Base-by-base conservation (phyloP, 2,797 vertebrate species). In the Taeniopygia guttata region DNA sequence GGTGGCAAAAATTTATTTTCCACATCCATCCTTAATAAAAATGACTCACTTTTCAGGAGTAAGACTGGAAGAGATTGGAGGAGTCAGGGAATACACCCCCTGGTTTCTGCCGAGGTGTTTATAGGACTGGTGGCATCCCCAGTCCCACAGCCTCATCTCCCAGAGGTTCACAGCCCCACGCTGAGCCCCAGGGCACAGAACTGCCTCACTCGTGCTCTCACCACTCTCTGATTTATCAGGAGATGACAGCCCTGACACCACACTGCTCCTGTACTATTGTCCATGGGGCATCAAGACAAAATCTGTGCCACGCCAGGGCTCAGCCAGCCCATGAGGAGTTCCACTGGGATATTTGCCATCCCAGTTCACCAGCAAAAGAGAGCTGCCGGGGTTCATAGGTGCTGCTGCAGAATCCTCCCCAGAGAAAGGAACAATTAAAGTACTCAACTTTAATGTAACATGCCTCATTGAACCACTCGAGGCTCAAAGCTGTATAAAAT, bases 251-350 rank as follows among this genome's bases (percentile, higher is more conserved):
- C 88, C 79, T 38, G 72, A 63, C 49, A 75, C 16, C 58, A 78
- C 62, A 5, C 17, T 6, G 10, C 62, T 40, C 70, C 36, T 40
- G 7, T 15, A 1, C 27, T 19, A 21, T 0, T 10, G 38, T 16
- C 34, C 42, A 10, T 0, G 0, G 62, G 77, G 38, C 1, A 81
- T 0, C 27, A 23, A 30, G 36, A 58, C 19, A 89, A 92, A 87
- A 78, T 42, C 48, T n/a, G 55, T 43, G 42, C 58, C 34, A 2
- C 0, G 0, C 16, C 0, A 0, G 26, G 40, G 79, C 70, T 79
- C 76, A 36, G 70, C 15, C 30, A n/a, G 36, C 43, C 75, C 83
- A 32, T 23, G 49, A n/a, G 55, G 27, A 85, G 17, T 43, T 85
- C 36, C 14, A 15, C 36, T 3, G 7, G 54, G 22, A 27, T 52